Conservation (phyloP, 2,113 vertebrate genomes). For the Telmatochromis sp. region DNA sequence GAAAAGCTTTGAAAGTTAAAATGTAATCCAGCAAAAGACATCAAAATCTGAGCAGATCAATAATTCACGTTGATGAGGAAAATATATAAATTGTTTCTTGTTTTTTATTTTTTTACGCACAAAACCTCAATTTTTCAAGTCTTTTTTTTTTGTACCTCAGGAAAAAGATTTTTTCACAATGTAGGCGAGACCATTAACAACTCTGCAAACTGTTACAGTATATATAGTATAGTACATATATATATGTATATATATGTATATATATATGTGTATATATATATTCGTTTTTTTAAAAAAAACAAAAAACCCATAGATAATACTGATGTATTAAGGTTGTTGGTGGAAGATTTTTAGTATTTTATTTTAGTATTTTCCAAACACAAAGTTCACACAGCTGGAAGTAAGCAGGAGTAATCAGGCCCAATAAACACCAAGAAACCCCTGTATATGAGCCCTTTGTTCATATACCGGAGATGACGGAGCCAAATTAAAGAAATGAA, state of each 20-base stretch:
- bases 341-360: not conserved
- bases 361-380: not conserved
- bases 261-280: not conserved
- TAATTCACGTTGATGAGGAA: not conserved
- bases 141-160: not conserved
- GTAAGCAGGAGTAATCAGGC: not conserved
- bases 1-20: not conserved
- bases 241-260: too few relatives aligned
- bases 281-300: too few relatives aligned
- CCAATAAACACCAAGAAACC: fast-evolving
- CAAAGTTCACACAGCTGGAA: not conserved
- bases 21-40: not conserved
- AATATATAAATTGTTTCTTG: not conserved
- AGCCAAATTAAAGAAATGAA: not conserved
- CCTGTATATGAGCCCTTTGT: not conserved
- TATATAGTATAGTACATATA: fast-evolving
- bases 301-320: too few relatives aligned
- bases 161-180: not conserved
- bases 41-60: not conserved
- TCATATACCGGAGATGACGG: not conserved
- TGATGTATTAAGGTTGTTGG: too few relatives aligned
- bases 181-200: not conserved
- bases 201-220: not conserved
- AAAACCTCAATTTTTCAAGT: not conserved
- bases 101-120: not conserved